Percentiles rank a stretch among this genome's conserved stretches.
These are phyloP conservation scores for Noctuana brunneofusca DNA, from an alignment of 2,888 invertebrate species.

Conservation along the genomic window DNA sequence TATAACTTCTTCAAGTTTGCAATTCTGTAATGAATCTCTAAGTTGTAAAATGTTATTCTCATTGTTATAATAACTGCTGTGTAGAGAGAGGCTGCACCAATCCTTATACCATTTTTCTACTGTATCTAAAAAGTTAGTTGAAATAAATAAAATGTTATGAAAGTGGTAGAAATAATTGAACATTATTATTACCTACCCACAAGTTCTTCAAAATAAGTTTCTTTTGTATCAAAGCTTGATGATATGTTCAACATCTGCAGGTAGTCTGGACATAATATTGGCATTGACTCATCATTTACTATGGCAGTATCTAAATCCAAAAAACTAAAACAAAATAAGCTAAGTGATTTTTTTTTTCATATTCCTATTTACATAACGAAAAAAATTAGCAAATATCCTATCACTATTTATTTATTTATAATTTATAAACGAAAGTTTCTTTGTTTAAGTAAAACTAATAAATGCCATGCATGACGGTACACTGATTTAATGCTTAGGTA, in stretches of 20 bases:
- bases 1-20: constrained; percentile 51
- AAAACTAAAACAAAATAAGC: constrained; percentile 50
- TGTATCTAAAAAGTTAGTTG: constrained; percentile 48
- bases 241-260: constrained; percentile 52
- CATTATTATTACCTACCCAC: constrained; percentile 52
- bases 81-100: constrained; percentile 57
- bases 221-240: constrained; percentile 45
- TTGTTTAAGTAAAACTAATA: no score
- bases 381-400: no score
- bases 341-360: no score
- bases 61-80: constrained; percentile 48
- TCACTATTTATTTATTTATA: no score
- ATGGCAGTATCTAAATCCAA: constrained; percentile 60
- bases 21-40: constrained; percentile 51
- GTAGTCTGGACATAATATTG: constrained; percentile 66
- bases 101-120: constrained; percentile 68
- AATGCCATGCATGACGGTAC: not conserved
- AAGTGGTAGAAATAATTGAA: not conserved
- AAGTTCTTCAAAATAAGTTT: constrained; percentile 59
- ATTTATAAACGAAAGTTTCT: no score
- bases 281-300: constrained; percentile 51
- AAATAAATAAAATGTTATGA: not conserved
- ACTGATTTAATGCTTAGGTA: not conserved
- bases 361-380: no score
- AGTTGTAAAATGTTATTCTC: constrained; percentile 46